A percentile compares a stretch with the other conserved stretches of the same genome.
Evolutionary conservation across 2,113 vertebrate genomes (phyloP).

Genomic region (Tetrax tetrax): DNA sequence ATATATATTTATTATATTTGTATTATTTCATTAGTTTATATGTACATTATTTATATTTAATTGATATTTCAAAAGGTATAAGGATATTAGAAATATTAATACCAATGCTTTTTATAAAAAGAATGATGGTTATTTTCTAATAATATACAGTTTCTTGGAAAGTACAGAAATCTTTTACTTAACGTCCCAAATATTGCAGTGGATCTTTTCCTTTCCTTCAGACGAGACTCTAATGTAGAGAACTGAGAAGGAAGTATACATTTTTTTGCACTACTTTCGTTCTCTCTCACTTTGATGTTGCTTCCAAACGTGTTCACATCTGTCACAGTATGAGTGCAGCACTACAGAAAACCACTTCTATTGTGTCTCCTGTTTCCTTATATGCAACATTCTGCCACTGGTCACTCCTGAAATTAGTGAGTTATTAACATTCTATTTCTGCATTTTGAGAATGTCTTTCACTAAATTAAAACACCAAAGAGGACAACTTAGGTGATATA

Average conservation of each 20-base stretch:
- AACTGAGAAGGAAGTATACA: not conserved
- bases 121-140: not conserved
- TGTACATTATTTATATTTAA: not conserved
- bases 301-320: not conserved
- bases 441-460: not conserved
- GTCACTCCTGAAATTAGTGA: not conserved
- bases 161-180: not conserved
- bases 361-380: not conserved
- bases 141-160: not conserved
- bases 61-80: not conserved
- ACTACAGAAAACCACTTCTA: not conserved
- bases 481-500: conserved; percentile 1
- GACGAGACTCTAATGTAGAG: not conserved
- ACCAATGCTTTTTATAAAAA: not conserved
- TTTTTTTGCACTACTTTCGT: not conserved
- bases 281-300: not conserved
- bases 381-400: not conserved
- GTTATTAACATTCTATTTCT: not conserved
- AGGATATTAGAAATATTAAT: not conserved
- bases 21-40: not conserved
- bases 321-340: not conserved
- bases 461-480: conserved; percentile 53
- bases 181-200: not conserved
- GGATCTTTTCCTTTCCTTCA: not conserved
- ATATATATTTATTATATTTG: not conserved